These are phyloP conservation scores for Clitarchus hookeri DNA, from an alignment of 2,888 invertebrate genomes.

Conservation along the genomic window DNA sequence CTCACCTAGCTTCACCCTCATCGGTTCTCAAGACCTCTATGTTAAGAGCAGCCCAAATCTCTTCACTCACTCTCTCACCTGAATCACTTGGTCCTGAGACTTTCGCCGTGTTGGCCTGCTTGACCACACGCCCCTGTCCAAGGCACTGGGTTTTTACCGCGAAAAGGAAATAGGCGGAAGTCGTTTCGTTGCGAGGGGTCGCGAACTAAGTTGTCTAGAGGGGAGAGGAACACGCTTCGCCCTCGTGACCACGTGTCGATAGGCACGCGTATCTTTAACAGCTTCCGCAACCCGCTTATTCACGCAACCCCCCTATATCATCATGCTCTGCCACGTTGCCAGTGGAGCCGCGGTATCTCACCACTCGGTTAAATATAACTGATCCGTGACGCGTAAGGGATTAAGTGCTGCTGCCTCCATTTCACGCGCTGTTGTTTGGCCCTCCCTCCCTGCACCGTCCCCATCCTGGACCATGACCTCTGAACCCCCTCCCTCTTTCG, in stretches of 20 bases:
- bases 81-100: too few relatives aligned
- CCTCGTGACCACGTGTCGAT: background rate
- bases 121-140: too few relatives aligned
- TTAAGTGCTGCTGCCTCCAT: slow-evolving; percentile 15
- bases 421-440: background rate
- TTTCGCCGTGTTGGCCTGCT: too few relatives aligned
- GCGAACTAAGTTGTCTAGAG: too few relatives aligned
- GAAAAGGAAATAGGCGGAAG: too few relatives aligned
- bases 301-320: background rate
- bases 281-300: background rate
- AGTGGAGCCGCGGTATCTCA: background rate
- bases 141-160: too few relatives aligned
- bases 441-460: background rate
- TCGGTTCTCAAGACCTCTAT: too few relatives aligned
- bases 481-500: background rate
- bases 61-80: too few relatives aligned
- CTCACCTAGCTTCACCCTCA: too few relatives aligned
- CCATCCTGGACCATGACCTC: too few relatives aligned
- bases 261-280: background rate
- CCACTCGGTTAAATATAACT: slow-evolving; percentile 20
- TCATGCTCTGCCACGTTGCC: background rate
- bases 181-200: too few relatives aligned
- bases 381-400: slow-evolving; percentile 17
- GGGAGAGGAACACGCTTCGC: background rate
- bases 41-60: too few relatives aligned